Evolutionary conservation across 92 coral and sea anemone genomes (phyloP).

Genomic region (Diadumene lineata): DNA sequence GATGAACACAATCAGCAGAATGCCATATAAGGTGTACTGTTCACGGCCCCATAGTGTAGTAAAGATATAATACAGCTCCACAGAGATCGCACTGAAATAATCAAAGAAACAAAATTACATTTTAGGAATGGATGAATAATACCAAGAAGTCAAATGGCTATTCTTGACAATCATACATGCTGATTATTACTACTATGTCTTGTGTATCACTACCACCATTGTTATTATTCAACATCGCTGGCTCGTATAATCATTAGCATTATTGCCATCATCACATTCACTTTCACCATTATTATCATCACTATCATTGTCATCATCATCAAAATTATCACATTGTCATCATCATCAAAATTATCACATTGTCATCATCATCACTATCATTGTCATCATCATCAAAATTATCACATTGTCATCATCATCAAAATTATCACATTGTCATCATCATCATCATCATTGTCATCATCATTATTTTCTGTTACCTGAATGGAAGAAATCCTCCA

Average conservation of each 20-base stretch:
- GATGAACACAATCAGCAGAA: conserved; percentile 82
- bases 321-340: not conserved
- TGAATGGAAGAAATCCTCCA: conserved; percentile 96
- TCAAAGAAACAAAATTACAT: not conserved
- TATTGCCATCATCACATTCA: not conserved
- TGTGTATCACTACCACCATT: not conserved
- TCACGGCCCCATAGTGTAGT: conserved; percentile 99
- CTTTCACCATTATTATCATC: not conserved
- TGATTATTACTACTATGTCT: not conserved
- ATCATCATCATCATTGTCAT: not conserved
- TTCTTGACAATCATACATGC: not conserved
- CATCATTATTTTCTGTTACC: conserved; percentile 40
- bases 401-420: not conserved
- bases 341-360: not conserved
- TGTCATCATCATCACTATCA: not conserved
- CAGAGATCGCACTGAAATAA: conserved; percentile 85
- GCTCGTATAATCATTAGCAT: not conserved
- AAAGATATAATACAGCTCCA: conserved; percentile 96
- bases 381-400: not conserved
- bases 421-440: not conserved
- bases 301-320: not conserved
- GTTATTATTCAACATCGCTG: not conserved
- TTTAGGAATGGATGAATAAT: not conserved
- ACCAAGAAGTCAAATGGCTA: too few species aligned
- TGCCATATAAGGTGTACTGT: conserved; percentile 96